A percentile compares a stretch with the other conserved stretches of the same genome.
These are phyloP conservation scores for Pyrrhosoma nymphula DNA, from an alignment of 2,888 invertebrate species.

Conservation along the genomic window DNA sequence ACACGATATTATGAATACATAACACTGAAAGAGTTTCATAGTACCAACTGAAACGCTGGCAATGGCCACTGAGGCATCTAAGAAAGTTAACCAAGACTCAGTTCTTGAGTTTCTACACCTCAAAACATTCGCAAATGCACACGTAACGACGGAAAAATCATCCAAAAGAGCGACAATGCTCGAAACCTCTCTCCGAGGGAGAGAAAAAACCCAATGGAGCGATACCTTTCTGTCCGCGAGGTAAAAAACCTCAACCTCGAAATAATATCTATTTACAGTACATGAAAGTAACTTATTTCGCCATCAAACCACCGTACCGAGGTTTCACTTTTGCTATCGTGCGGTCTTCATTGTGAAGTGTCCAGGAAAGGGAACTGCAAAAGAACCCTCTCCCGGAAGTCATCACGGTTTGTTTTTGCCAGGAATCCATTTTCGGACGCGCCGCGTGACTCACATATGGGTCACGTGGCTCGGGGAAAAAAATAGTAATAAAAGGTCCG, in stretches of 20 bases:
- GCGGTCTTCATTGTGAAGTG: background rate
- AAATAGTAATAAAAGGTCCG: background rate
- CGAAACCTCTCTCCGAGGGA: background rate
- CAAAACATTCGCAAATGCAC: background rate
- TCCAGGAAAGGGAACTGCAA: background rate
- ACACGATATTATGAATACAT: no score
- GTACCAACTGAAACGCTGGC: no score
- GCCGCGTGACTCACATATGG: background rate
- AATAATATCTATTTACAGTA: constrained; percentile 25
- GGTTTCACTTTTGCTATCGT: background rate
- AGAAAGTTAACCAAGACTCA: background rate
- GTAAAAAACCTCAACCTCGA: background rate
- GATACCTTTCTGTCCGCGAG: background rate
- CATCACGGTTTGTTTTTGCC: background rate
- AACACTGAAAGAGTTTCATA: no score
- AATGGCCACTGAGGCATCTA: no score
- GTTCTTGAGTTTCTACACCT: background rate
- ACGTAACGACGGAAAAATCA: background rate
- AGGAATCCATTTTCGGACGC: constrained; percentile 32
- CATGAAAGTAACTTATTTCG: constrained; percentile 3
- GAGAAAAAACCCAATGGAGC: background rate
- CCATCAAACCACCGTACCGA: background rate
- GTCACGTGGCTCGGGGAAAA: constrained; percentile 21
- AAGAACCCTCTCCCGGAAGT: constrained; percentile 4
- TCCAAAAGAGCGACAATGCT: background rate